phyloP scores from a whole-genome alignment of 2,888 invertebrate species.

The Brachynemurus nebulosus region DNA sequence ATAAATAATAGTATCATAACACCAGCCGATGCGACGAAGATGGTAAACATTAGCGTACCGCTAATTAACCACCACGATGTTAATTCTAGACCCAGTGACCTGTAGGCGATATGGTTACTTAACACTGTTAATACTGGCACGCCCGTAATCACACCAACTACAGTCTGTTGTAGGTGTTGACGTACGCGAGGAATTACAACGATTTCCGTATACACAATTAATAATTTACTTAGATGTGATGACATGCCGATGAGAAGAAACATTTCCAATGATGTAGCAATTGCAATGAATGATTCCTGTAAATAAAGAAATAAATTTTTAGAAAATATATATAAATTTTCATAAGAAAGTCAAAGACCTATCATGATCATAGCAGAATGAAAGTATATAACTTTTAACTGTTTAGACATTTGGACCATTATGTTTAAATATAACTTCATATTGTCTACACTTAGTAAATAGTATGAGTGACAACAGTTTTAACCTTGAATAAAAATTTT shows the following conservation, averaged over 20 bases:
- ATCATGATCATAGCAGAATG: too few species aligned
- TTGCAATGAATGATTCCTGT: slow-evolving; percentile 43
- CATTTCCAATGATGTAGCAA: slow-evolving; percentile 46
- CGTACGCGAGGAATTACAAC: slow-evolving; percentile 38
- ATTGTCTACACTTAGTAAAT: too few species aligned
- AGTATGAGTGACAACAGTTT: too few species aligned
- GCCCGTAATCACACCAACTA: slow-evolving; percentile 54
- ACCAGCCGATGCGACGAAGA: slow-evolving; percentile 52
- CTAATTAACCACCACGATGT: slow-evolving; percentile 51
- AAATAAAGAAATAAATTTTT: too few species aligned
- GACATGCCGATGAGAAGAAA: slow-evolving; percentile 53
- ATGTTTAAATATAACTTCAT: too few species aligned
- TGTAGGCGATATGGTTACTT: slow-evolving; percentile 51
- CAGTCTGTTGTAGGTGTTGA: slow-evolving; percentile 44
- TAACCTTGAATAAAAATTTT: too few species aligned
- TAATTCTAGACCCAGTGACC: slow-evolving; percentile 40
- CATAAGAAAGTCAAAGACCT: too few species aligned
- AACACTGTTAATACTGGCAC: slow-evolving; percentile 52
- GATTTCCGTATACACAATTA: slow-evolving; percentile 55
- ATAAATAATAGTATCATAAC: slow-evolving; percentile 53
- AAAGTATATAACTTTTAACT: too few species aligned
- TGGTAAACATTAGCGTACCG: slow-evolving; percentile 43
- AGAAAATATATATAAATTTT: too few species aligned
- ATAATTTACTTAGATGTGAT: slow-evolving; percentile 54
- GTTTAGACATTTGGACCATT: too few species aligned